These are phyloP conservation scores for Epinotia bilunana DNA, from an alignment of 2,888 invertebrate species.

Conservation along the genomic window DNA sequence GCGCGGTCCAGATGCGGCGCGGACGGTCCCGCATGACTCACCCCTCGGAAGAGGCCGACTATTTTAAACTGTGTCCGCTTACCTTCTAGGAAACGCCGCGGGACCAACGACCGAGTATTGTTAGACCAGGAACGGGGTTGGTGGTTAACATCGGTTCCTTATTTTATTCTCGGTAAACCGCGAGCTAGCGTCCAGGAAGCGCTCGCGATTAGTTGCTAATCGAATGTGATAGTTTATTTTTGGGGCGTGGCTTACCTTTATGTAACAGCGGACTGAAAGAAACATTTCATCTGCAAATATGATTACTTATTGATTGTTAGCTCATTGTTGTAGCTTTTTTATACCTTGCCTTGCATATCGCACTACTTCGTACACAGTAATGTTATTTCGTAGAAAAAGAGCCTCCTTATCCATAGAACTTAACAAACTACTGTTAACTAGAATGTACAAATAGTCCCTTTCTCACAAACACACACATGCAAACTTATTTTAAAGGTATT, in stretches of 20 bases:
- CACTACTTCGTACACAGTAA: no score
- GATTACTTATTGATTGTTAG: no score
- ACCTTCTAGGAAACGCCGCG: conserved; percentile 81
- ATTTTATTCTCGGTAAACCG: conserved; percentile 68
- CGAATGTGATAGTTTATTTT: conserved; percentile 21
- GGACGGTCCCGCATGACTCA: conserved; percentile 67
- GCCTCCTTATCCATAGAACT: no score
- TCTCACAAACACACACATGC: no score
- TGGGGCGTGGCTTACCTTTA: neutral
- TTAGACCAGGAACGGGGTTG: conserved; percentile 79
- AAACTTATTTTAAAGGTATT: no score
- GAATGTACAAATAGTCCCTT: no score
- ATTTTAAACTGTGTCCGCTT: conserved; percentile 83
- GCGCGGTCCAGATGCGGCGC: conserved; percentile 75
- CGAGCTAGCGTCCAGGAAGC: conserved; percentile 61
- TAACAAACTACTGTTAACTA: no score
- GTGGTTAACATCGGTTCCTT: conserved; percentile 64
- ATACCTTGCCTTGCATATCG: neutral
- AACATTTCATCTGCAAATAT: neutral
- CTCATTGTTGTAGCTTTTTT: neutral
- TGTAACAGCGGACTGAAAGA: conserved; percentile 2
- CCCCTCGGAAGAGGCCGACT: conserved; percentile 81
- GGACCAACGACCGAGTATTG: conserved; percentile 84
- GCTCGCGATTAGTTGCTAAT: conserved; percentile 39
- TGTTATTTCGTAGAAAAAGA: no score